Percentiles rank a stretch among this genome's conserved stretches.
Conservation (phyloP, 2,113 vertebrate genomes). For the Xiphophorus maculatus region DNA sequence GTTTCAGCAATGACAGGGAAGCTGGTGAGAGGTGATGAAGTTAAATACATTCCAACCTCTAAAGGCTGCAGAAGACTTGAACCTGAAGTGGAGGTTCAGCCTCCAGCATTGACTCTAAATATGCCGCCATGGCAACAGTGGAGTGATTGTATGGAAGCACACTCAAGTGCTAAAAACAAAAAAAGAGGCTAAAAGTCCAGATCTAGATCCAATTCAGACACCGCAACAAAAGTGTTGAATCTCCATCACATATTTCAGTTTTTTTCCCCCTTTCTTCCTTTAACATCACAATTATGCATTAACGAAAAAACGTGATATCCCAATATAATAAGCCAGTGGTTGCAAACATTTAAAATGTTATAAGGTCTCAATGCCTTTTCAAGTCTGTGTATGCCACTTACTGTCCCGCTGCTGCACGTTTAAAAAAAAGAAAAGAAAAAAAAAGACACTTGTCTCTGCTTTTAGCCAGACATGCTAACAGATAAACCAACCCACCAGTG, state of each 20-base stretch:
- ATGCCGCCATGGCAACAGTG: neutral
- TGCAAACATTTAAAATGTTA: neutral
- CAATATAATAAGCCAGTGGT: neutral
- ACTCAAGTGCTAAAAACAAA: neutral
- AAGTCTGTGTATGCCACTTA: no score
- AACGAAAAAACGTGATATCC: neutral
- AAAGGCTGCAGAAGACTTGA: no score
- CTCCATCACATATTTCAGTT: neutral
- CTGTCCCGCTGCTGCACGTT: no score
- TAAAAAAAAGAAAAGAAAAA: no score
- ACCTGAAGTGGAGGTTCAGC: no score
- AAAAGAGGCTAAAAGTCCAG: neutral
- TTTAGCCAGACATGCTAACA: slow-evolving; percentile 55
- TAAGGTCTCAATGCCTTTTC: no score
- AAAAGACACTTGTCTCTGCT: neutral
- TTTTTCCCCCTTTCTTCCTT: no score
- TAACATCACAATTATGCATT: neutral
- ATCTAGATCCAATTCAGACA: neutral
- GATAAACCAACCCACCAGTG: neutral
- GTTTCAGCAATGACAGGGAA: neutral
- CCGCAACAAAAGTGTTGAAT: neutral
- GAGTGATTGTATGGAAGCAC: neutral
- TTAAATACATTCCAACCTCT: neutral
- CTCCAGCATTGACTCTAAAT: no score
- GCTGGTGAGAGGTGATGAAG: neutral